phyloP scores from a whole-genome alignment of 2,113 vertebrate genomes.

The Lipotes vexillifer region DNA sequence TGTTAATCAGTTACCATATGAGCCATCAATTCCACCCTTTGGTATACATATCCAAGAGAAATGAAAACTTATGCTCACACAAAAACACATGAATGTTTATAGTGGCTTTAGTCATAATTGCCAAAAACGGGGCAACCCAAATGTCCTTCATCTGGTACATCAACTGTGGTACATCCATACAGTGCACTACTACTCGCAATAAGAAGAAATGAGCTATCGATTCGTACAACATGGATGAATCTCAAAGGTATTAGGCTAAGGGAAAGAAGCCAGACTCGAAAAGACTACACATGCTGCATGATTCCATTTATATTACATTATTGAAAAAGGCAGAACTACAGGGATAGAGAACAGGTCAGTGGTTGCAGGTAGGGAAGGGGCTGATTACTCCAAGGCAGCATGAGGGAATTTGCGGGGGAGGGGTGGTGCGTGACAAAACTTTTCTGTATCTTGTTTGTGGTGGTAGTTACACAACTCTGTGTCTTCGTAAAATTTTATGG shows the following conservation, averaged over 20 bases:
- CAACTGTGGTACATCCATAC: not conserved
- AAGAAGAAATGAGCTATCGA: not conserved
- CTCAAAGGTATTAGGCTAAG: not conserved
- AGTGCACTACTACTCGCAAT: not conserved
- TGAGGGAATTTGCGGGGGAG: not conserved
- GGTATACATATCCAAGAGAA: not conserved
- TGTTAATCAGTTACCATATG: not conserved
- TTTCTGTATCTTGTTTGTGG: not conserved
- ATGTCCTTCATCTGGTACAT: not conserved
- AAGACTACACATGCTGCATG: not conserved
- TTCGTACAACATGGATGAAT: too few species aligned
- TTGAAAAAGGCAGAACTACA: not conserved
- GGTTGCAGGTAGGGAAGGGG: not conserved
- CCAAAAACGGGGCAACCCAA: too few species aligned
- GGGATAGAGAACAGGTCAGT: too few species aligned
- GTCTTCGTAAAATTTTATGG: not conserved
- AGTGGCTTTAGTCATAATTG: not conserved
- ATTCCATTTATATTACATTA: not conserved
- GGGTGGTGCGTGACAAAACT: not conserved
- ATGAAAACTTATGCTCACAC: not conserved
- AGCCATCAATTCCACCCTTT: not conserved
- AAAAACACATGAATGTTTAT: not conserved
- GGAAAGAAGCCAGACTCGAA: not conserved
- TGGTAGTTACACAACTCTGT: not conserved
- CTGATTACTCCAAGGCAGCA: not conserved